These are phyloP conservation scores for Candoia aspera DNA, from an alignment of 2,113 vertebrate species.

Conservation along the genomic window DNA sequence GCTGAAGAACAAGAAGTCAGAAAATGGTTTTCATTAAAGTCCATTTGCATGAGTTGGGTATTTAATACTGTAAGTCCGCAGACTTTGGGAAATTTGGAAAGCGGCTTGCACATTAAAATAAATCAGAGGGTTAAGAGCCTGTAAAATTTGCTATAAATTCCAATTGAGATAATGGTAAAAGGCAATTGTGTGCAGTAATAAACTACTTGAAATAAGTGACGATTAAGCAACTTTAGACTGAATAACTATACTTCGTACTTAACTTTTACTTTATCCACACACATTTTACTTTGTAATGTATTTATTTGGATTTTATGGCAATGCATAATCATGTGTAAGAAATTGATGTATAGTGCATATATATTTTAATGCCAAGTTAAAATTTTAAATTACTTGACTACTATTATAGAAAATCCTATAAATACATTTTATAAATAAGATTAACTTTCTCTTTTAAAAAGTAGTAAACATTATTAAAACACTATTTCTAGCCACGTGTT, in stretches of 20 bases:
- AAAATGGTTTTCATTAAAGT: conserved; percentile 30
- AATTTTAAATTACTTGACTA: not conserved
- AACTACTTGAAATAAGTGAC: conserved; percentile 39
- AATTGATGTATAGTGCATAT: conserved; percentile 36
- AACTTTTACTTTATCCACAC: conserved; percentile 15
- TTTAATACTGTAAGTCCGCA: conserved; percentile 31
- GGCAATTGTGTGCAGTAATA: conserved; percentile 32
- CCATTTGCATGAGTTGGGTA: conserved; percentile 13
- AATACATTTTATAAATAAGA: conserved; percentile 4
- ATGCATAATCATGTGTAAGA: conserved; percentile 41
- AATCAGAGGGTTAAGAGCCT: conserved; percentile 38
- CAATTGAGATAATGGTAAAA: conserved; percentile 25
- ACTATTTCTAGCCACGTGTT: not conserved
- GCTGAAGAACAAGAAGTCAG: conserved; percentile 6
- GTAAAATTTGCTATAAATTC: conserved; percentile 40
- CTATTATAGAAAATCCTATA: not conserved
- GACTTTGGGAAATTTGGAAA: conserved; percentile 22
- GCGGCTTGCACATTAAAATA: conserved; percentile 24
- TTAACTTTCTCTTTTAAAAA: not conserved
- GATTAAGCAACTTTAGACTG: conserved; percentile 35
- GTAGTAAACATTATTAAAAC: not conserved
- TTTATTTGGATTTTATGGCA: conserved; percentile 56
- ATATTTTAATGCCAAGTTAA: conserved; percentile 41
- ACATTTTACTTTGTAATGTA: conserved; percentile 42
- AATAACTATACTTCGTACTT: conserved; percentile 26